A percentile compares a stretch with the other conserved stretches of the same genome.
These are phyloP conservation scores for Schlechtendalia chinensis DNA, from an alignment of 1,140 invertebrate species.

Conservation along the genomic window DNA sequence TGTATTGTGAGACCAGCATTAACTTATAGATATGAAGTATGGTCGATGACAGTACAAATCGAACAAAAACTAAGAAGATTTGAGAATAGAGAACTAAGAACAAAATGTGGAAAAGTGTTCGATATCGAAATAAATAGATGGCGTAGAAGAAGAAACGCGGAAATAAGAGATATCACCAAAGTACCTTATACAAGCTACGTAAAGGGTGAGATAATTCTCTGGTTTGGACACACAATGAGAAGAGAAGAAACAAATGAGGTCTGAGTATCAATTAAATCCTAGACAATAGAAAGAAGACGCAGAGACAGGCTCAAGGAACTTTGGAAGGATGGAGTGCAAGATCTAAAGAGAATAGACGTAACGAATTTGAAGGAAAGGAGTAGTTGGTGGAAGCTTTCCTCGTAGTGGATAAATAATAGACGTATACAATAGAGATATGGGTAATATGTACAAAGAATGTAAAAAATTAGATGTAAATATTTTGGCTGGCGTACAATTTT, in stretches of 20 bases:
- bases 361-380: constrained; percentile 8
- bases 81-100: constrained; percentile 8
- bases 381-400: no score
- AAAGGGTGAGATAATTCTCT: background rate
- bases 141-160: no score
- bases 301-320: constrained; percentile 9
- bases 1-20: no score
- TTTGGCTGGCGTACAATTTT: no score
- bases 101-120: background rate
- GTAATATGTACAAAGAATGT: no score
- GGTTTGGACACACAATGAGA: background rate
- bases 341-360: background rate
- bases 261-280: background rate
- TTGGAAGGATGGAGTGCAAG: constrained; percentile 41
- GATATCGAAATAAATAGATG: background rate
- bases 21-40: no score
- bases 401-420: no score
- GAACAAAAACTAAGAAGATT: no score
- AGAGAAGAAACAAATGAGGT: background rate
- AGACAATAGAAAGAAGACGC: constrained; percentile 9
- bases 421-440: no score
- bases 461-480: no score
- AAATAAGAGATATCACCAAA: constrained; percentile 8
- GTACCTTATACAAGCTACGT: background rate
- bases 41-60: no score